A percentile compares a stretch with the other conserved stretches of the same genome.
Evolutionary conservation across 1,140 invertebrate species (phyloP).

Genomic region (Bombus sylvicola): DNA sequence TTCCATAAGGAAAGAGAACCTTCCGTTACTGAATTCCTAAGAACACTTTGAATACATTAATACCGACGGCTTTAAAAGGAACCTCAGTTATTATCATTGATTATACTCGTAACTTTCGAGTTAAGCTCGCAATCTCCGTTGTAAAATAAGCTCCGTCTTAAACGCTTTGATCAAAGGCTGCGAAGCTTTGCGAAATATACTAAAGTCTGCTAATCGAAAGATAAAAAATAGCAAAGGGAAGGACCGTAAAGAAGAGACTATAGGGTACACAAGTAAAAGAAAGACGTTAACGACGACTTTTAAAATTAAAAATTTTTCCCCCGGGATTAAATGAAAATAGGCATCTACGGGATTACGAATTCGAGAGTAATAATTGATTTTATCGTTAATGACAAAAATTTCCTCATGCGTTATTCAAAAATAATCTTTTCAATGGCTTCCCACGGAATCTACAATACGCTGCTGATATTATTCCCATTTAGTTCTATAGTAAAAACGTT

Average conservation of each 20-base stretch:
- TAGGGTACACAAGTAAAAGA: not conserved
- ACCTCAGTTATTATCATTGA: not conserved
- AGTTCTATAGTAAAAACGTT: not conserved
- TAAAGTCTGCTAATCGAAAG: not conserved
- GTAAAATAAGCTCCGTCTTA: not conserved
- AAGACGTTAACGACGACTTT: not conserved
- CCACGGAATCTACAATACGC: no score
- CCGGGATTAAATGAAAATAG: no score
- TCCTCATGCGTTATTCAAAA: not conserved
- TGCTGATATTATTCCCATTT: no score
- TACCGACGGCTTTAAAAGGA: not conserved
- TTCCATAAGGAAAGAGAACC: not conserved
- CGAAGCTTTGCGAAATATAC: not conserved
- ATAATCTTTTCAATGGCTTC: not conserved
- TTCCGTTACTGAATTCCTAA: not conserved
- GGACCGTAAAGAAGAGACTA: not conserved
- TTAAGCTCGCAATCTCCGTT: slow-evolving; percentile 14
- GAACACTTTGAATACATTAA: slow-evolving; percentile 14
- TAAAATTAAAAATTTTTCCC: not conserved
- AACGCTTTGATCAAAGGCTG: not conserved
- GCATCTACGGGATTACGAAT: not conserved
- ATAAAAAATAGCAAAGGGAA: not conserved
- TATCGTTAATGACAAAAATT: not conserved
- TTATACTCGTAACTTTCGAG: slow-evolving; percentile 13
- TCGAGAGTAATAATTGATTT: not conserved